These are phyloP conservation scores for Lepus timidus DNA, from an alignment of 2,113 vertebrate genomes.

Conservation along the genomic window DNA sequence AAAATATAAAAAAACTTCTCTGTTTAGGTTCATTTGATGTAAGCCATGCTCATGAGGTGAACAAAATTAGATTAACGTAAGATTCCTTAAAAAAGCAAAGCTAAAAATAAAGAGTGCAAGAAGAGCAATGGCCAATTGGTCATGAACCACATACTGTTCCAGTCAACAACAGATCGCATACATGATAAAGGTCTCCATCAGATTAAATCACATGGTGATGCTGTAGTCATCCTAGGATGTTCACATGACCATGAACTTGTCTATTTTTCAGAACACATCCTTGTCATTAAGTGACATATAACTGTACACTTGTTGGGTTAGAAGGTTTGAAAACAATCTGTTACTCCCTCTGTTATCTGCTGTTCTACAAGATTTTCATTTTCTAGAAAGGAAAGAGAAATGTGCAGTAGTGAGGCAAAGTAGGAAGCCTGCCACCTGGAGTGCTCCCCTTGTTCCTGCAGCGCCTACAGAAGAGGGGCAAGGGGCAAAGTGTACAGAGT, in stretches of 20 bases:
- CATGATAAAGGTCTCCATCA: too few relatives aligned
- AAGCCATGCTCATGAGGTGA: not conserved
- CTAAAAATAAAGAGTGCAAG: not conserved
- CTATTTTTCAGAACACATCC: too few relatives aligned
- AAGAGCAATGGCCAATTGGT: too few relatives aligned
- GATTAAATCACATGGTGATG: too few relatives aligned
- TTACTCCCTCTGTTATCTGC: not conserved
- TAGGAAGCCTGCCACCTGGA: not conserved
- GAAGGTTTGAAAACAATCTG: not conserved
- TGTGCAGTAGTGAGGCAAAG: not conserved
- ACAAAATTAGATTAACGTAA: not conserved
- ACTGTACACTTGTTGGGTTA: too few relatives aligned
- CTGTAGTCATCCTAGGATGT: too few relatives aligned
- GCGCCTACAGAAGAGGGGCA: not conserved
- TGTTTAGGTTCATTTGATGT: not conserved
- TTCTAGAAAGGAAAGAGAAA: not conserved
- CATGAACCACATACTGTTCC: too few relatives aligned
- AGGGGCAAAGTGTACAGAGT: not conserved
- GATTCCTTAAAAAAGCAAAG: not conserved
- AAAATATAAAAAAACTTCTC: not conserved
- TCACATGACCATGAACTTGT: too few relatives aligned
- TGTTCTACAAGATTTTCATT: not conserved
- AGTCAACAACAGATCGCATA: too few relatives aligned
- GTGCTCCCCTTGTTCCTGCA: rapidly evolving
- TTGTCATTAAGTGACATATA: too few relatives aligned